Percentiles rank a stretch among this genome's conserved stretches.
These are phyloP conservation scores for Buathra laborator DNA, from an alignment of 2,888 invertebrate species.

Conservation along the genomic window DNA sequence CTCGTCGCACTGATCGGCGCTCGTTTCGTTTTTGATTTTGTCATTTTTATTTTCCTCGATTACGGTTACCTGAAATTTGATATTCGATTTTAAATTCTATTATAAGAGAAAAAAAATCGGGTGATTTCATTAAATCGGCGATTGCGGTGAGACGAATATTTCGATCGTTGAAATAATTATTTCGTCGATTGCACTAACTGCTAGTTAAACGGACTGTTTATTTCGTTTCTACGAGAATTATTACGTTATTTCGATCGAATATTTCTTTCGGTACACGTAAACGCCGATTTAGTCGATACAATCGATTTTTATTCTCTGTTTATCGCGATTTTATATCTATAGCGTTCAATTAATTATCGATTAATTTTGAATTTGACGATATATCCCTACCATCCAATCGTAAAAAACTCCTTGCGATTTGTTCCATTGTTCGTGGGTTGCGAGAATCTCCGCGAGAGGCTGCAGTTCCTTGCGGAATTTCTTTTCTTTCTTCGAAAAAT, in stretches of 20 bases:
- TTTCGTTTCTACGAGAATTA: too few relatives aligned
- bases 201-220: too few relatives aligned
- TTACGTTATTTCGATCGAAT: too few relatives aligned
- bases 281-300: too few relatives aligned
- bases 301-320: too few relatives aligned
- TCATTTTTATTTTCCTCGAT: conserved; percentile 72
- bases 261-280: too few relatives aligned
- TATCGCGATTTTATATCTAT: too few relatives aligned
- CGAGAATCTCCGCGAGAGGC: conserved; percentile 70
- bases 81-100: neutral
- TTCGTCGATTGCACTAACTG: too few relatives aligned
- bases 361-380: conserved; percentile 7
- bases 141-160: too few relatives aligned
- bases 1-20: conserved; percentile 65
- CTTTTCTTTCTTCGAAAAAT: conserved; percentile 55
- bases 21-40: neutral
- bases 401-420: conserved; percentile 73
- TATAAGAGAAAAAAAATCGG: too few relatives aligned
- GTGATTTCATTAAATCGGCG: neutral
- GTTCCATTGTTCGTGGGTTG: conserved; percentile 73
- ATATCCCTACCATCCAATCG: conserved; percentile 76
- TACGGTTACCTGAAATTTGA: conserved; percentile 73
- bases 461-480: conserved; percentile 70
- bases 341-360: neutral
- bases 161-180: too few relatives aligned